Evolutionary conservation across 2,797 vertebrate genomes (phyloP), one percentile per base, ranked within the genome.

Genomic region (Clarias fuscus): DNA sequence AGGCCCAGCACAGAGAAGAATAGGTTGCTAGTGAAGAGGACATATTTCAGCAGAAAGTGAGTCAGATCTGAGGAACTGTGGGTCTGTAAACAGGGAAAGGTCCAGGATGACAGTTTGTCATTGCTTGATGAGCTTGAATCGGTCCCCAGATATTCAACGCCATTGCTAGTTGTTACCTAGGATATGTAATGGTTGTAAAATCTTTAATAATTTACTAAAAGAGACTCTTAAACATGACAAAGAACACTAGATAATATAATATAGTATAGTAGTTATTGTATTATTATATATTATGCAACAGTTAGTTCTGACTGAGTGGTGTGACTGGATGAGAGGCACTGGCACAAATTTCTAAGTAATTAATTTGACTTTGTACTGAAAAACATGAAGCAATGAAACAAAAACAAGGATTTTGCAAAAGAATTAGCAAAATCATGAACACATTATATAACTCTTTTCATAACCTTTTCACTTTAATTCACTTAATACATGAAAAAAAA

Each of bases 1-100:
- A 97, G 92, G 30, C 97, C 95, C 82, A 97, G 88, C 40, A 96
- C 91, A 10, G 96, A 95, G 91, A 97, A 96, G 56, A 95, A 37
- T 83, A 97, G 92, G 91, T 97, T 98, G 92, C 93, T 95, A 7
- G 95, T 53, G 89, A 97, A 92, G 84, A 95, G 89, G 58, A 97
- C 83, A 86, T 93, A 95, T 89, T 97, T 97, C 30, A 97, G 88
- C 0, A 96, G 95, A 87, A 24, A 92, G 90, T 94, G 93, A 27
- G 89, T 90, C 0, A 68, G 82, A 22, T 92, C 91, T 75, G 88
- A 92, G 67, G 56, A 1, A 18, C 59, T 43, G 37, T 6, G 37
- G 3, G 48, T 78, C 64, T 5, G 5, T 56, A 71, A 17, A 14
- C 24, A 27, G n/a, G 7, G 40, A 33, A 78, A 27, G 4, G 7